Evolutionary conservation across 2,888 invertebrate genomes (phyloP).

Genomic region (Belgica antarctica): DNA sequence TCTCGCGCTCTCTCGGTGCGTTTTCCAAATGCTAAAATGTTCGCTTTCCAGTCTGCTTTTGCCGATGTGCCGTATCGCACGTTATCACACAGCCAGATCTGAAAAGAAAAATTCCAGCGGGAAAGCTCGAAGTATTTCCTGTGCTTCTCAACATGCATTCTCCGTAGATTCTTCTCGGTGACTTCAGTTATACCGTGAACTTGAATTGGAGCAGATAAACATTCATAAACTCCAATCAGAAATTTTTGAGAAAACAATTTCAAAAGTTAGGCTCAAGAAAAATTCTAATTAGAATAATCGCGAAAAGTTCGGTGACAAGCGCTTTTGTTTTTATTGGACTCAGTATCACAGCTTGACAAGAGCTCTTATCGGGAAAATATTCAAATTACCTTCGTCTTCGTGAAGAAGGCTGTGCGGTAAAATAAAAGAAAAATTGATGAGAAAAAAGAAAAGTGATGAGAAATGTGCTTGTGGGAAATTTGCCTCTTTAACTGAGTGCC

Average conservation of each 20-base stretch:
- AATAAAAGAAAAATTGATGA: not conserved
- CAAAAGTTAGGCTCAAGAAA: not conserved
- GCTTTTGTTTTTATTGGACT: no score
- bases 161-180: constrained; percentile 16
- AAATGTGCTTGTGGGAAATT: not conserved
- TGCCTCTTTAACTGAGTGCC: no score
- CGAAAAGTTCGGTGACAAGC: not conserved
- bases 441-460: not conserved
- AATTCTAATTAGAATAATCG: no score
- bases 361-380: constrained; percentile 16
- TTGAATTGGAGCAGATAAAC: constrained; percentile 35
- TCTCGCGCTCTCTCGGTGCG: not conserved
- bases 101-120: not conserved
- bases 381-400: constrained; percentile 3
- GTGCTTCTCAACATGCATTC: not conserved
- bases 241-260: not conserved
- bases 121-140: not conserved
- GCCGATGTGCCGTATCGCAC: not conserved
- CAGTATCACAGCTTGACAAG: constrained; percentile 17
- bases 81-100: not conserved
- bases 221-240: constrained; percentile 4
- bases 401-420: not conserved
- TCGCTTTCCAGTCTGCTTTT: not conserved
- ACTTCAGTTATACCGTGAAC: constrained; percentile 39
- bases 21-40: constrained; percentile 7